Percentiles rank a stretch among this genome's conserved stretches.
phyloP scores from a whole-genome alignment of 2,113 vertebrate genomes.

The Stegastes partitus region DNA sequence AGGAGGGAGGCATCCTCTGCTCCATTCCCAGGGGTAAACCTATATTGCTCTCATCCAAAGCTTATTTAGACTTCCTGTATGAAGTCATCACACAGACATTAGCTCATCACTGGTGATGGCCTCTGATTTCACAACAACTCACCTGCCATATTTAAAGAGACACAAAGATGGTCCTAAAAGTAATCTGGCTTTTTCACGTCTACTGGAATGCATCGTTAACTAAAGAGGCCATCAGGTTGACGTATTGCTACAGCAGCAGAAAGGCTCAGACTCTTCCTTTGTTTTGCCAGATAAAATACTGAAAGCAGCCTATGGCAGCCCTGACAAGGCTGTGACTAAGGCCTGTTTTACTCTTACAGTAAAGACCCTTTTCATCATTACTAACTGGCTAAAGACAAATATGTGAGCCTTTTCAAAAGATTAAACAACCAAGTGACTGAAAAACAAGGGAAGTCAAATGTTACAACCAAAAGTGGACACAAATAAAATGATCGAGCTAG shows the following conservation, averaged over 20 bases:
- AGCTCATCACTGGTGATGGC: conserved; percentile 68
- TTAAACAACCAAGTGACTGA: neutral
- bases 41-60: conserved; percentile 76
- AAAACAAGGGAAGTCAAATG: neutral
- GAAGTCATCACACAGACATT: conserved; percentile 80
- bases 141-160: conserved; percentile 40
- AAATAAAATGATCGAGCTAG: neutral
- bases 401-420: neutral
- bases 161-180: conserved; percentile 9
- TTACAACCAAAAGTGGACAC: neutral
- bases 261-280: neutral
- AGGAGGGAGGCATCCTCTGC: conserved; percentile 72
- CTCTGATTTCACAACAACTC: conserved; percentile 52
- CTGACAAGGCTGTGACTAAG: neutral
- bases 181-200: neutral
- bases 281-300: neutral
- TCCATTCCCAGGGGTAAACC: conserved; percentile 68
- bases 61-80: conserved; percentile 83
- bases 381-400: neutral
- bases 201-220: conserved; percentile 3
- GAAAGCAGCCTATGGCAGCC: neutral
- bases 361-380: neutral
- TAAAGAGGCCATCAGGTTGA: neutral
- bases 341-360: neutral
- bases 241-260: neutral